Evolutionary conservation across 2,113 vertebrate species (phyloP).

Genomic region (Pterocles orientalis): DNA sequence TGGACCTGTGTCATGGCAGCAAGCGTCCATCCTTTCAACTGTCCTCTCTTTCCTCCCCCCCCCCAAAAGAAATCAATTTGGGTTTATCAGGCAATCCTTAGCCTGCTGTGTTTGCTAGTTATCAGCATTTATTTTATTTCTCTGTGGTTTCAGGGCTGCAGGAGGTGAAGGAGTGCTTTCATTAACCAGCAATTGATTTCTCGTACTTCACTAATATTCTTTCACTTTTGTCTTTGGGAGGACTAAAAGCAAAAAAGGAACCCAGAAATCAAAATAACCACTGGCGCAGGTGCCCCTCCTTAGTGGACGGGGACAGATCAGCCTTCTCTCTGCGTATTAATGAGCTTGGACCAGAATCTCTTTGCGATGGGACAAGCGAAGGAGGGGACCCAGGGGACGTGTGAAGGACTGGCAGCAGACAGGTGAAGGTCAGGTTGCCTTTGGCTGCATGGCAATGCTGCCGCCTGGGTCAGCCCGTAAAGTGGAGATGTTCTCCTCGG

Average conservation of each 20-base stretch:
- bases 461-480: not conserved
- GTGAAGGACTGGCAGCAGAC: not conserved
- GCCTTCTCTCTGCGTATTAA: not conserved
- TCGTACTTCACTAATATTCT: not conserved
- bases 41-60: not conserved
- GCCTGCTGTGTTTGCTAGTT: not conserved
- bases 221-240: not conserved
- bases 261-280: not conserved
- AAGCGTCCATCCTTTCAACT: not conserved
- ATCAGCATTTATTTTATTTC: constrained; percentile 23
- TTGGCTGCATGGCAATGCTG: rapidly evolving
- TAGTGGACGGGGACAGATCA: not conserved
- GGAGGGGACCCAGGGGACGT: rapidly evolving
- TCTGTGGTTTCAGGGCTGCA: not conserved
- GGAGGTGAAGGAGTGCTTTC: not conserved
- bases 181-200: constrained; percentile 25
- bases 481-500: not conserved
- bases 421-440: not conserved
- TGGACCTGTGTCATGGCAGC: not conserved
- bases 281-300: not conserved
- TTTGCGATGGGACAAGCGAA: not conserved
- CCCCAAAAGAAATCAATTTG: not conserved
- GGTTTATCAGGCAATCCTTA: not conserved
- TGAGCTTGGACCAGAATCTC: not conserved
- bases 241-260: not conserved